Evolutionary conservation across 2,113 vertebrate species (phyloP).

Genomic region (Oceanodroma tethys): DNA sequence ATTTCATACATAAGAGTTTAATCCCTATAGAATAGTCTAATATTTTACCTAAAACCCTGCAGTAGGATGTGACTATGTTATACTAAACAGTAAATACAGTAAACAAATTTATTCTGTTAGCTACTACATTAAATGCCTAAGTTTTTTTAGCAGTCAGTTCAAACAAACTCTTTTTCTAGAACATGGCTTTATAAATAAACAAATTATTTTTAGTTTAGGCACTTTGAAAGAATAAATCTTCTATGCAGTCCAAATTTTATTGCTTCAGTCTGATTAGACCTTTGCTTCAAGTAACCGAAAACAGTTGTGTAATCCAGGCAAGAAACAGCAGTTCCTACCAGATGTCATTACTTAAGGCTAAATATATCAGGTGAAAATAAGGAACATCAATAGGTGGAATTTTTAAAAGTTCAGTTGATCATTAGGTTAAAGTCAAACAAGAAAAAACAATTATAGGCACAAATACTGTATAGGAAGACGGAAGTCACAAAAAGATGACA

Average conservation of each 20-base stretch:
- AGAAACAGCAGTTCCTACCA: background rate
- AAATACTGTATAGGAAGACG: background rate
- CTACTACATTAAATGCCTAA: background rate
- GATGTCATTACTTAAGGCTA: background rate
- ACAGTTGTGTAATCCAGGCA: background rate
- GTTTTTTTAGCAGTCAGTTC: background rate
- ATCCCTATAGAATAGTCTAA: background rate
- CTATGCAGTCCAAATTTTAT: background rate
- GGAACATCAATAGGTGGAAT: background rate
- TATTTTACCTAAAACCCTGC: background rate
- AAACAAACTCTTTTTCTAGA: background rate
- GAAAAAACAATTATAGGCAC: background rate
- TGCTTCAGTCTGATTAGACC: background rate
- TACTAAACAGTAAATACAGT: background rate
- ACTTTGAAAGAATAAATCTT: background rate
- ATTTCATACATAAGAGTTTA: background rate
- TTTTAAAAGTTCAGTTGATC: background rate
- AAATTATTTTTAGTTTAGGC: background rate
- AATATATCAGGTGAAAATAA: background rate
- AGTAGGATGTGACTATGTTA: background rate
- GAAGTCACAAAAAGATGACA: background rate
- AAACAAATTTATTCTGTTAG: background rate
- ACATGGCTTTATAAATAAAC: background rate
- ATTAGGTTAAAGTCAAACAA: background rate
- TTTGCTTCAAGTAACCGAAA: constrained; percentile 4